Conservation (phyloP, 2,888 invertebrate genomes). For the Octodonta nipae region DNA sequence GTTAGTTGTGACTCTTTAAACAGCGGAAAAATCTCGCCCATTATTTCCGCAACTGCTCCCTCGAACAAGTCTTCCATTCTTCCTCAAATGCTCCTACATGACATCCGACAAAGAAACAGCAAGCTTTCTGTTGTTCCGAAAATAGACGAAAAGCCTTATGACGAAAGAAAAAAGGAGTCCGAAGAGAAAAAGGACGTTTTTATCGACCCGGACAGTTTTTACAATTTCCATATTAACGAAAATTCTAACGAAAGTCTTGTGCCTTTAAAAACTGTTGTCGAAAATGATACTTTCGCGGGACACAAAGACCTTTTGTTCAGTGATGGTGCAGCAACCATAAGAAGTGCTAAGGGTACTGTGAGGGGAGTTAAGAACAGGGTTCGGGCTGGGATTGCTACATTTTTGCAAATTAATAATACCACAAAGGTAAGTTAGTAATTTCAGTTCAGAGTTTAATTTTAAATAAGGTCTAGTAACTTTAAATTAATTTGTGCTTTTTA, state of each 20-base stretch:
- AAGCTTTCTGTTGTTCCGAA: slow-evolving; percentile 14
- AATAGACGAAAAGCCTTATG: slow-evolving; percentile 55
- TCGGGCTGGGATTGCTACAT: slow-evolving; percentile 88
- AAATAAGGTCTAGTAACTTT: no score
- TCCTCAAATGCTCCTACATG: slow-evolving; percentile 53
- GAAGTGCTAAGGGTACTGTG: slow-evolving; percentile 83
- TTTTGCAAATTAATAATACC: slow-evolving; percentile 57
- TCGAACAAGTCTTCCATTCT: slow-evolving; percentile 32
- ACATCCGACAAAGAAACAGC: slow-evolving; percentile 48
- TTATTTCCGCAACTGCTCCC: slow-evolving; percentile 10
- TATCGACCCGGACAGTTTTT: slow-evolving; percentile 62
- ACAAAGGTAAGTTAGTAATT: slow-evolving; percentile 53
- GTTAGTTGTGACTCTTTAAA: slow-evolving; percentile 74
- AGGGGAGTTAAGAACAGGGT: slow-evolving; percentile 90
- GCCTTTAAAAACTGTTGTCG: slow-evolving; percentile 32
- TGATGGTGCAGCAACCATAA: slow-evolving; percentile 61
- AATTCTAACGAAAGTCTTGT: slow-evolving; percentile 47
- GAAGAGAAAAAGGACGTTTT: slow-evolving; percentile 24
- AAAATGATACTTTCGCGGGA: slow-evolving; percentile 60
- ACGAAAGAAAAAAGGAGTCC: slow-evolving; percentile 45
- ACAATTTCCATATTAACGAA: slow-evolving; percentile 72
- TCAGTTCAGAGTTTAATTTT: no score
- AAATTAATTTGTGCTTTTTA: no score
- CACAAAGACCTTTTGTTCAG: slow-evolving; percentile 53
- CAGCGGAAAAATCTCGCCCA: slow-evolving; percentile 45